Evolutionary conservation across 2,797 vertebrate genomes (phyloP), one percentile per base, ranked within the genome.

Genomic region (Leuciscus waleckii): DNA sequence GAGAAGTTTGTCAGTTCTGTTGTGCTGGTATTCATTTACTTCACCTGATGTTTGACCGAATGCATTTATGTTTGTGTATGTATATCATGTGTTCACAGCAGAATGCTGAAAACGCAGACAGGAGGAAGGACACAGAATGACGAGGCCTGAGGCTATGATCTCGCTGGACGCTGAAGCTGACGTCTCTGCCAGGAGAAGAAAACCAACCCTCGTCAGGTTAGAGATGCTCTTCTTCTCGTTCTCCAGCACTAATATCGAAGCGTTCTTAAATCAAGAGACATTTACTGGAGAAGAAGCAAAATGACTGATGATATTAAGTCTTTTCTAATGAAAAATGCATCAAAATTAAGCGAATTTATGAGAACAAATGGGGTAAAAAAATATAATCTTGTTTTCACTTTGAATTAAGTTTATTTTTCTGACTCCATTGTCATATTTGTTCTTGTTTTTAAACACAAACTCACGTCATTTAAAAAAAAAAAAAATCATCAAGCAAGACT

Each of bases 171-270:
- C 5, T 17, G 92, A 94, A 16, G 89, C 76, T 1, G 92, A 93
- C 5, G 35, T 54, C 1, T 21, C 89, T 1, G 83, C 82, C 46
- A 84, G 89, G 37, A 93, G 84, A 88, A 71, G 85, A 69, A 95
- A 93, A 63, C 85, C 91, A 0, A 82, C 41, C 0, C 83, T 95
- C 9, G 89, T 94, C 89, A 92, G 94, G 94, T 95, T 5, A 82
- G 58, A 71, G 14, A 32, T 17, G 29, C 0, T 63, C 26, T 32
- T 65, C 13, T 14, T 65, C 11, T 63, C 1, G n/a, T 14, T 63
- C 3, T 14, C 11, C 23, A 2, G 56, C 56, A n/a, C 56, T 5
- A 11, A 49, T 49, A 49, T 46, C 4, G 1, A 14, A 46, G n/a
- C 23, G 5, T 58, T n/a, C 56, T 11, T 58, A 26, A 3, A 63